Conservation (phyloP, 2,888 invertebrate species). For the Neoascia interrupta region DNA sequence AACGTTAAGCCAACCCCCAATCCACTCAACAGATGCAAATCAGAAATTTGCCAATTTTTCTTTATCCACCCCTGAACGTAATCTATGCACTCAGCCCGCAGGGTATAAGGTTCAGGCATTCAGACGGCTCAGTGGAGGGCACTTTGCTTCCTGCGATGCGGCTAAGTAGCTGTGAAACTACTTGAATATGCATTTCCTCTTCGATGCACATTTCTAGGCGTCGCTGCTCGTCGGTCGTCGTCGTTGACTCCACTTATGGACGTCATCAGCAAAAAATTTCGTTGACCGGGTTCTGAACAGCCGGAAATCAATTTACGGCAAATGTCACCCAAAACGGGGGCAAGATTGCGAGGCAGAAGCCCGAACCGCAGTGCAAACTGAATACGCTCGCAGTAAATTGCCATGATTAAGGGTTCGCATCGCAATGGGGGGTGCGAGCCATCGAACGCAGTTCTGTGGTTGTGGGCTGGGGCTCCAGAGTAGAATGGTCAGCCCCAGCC, state of each 20-base stretch:
- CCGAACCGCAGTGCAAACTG: constrained; percentile 63
- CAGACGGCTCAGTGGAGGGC: constrained; percentile 12
- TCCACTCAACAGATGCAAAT: constrained; percentile 51
- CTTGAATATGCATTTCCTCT: constrained; percentile 67
- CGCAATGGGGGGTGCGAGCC: constrained; percentile 37
- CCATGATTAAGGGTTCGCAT: constrained; percentile 66
- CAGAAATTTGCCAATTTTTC: constrained; percentile 31
- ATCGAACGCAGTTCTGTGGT: constrained; percentile 35
- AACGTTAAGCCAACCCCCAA: constrained; percentile 12
- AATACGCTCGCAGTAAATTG: constrained; percentile 64
- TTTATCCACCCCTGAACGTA: constrained; percentile 21
- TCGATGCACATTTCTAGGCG: constrained; percentile 37
- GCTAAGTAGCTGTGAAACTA: constrained; percentile 67
- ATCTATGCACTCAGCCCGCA: constrained; percentile 50
- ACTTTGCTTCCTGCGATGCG: constrained; percentile 30
- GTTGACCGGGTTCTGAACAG: constrained; percentile 41
- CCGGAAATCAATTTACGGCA: constrained; percentile 68
- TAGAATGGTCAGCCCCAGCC: no score
- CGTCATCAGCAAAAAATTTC: constrained; percentile 60
- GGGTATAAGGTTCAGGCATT: constrained; percentile 9
- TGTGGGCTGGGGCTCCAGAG: background rate
- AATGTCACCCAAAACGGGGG: constrained; percentile 33
- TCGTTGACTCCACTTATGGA: constrained; percentile 38
- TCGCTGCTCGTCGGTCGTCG: no score
- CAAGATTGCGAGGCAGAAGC: constrained; percentile 41